Evolutionary conservation across 2,797 vertebrate species (phyloP).

Genomic region (Adrianichthys oophorus): DNA sequence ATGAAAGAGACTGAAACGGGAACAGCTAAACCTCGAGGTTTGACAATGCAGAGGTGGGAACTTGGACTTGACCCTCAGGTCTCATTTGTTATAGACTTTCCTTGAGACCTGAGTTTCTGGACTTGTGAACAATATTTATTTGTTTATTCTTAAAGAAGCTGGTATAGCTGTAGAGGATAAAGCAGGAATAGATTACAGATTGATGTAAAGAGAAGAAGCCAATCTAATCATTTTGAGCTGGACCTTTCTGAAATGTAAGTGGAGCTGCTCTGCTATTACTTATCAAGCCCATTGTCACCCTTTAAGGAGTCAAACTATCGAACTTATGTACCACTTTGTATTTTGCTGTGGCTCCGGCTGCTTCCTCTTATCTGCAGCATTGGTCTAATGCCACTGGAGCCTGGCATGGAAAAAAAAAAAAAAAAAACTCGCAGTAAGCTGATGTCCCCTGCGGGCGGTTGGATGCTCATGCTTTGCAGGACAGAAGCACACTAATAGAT

Average conservation of each 20-base stretch:
- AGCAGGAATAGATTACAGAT: too few relatives aligned
- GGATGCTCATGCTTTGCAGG: slow-evolving; percentile 71
- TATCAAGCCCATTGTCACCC: slow-evolving; percentile 23
- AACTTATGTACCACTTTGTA: slow-evolving; percentile 49
- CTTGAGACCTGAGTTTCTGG: too few relatives aligned
- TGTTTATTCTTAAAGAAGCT: too few relatives aligned
- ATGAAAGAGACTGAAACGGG: too few relatives aligned
- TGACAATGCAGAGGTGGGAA: too few relatives aligned
- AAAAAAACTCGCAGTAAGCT: slow-evolving; percentile 53
- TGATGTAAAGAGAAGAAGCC: slow-evolving; percentile 1
- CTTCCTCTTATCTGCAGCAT: slow-evolving; percentile 48
- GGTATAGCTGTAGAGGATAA: too few relatives aligned
- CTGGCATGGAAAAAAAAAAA: slow-evolving; percentile 20
- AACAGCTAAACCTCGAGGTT: too few relatives aligned
- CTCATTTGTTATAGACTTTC: too few relatives aligned
- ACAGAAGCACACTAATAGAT: slow-evolving; percentile 78
- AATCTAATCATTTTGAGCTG: slow-evolving; percentile 35
- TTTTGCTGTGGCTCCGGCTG: slow-evolving; percentile 33
- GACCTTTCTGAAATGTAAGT: slow-evolving; percentile 27
- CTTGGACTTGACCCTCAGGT: too few relatives aligned
- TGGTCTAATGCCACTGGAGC: slow-evolving; percentile 64
- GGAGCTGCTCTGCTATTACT: slow-evolving; percentile 23
- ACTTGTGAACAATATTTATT: too few relatives aligned
- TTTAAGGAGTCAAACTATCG: slow-evolving; percentile 58
- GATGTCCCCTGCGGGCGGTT: slow-evolving; percentile 56